These are phyloP conservation scores for Branchipolynoe longqiensis DNA, from an alignment of 2,888 invertebrate genomes.

Conservation along the genomic window DNA sequence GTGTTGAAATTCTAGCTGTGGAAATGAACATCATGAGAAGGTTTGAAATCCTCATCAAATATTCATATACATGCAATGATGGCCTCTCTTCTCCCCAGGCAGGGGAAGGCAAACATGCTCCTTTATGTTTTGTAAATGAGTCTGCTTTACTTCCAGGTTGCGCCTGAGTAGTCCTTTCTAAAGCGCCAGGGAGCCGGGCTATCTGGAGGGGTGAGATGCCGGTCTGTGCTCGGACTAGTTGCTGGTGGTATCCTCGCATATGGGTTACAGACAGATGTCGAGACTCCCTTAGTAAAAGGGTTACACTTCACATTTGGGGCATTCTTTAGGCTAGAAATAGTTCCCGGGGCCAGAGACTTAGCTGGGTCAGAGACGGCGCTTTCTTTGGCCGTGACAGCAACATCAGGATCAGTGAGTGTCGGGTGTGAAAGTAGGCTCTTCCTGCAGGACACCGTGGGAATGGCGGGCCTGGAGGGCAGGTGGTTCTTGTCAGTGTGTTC, in stretches of 20 bases:
- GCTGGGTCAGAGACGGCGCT: conserved; percentile 5
- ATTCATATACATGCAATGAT: too few relatives aligned
- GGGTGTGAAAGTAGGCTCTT: too few relatives aligned
- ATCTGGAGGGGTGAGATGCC: neutral
- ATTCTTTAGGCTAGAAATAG: conserved; percentile 8
- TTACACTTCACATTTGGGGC: conserved; percentile 24
- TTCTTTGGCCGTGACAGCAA: neutral
- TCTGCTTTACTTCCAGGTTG: conserved; percentile 1
- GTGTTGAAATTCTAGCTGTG: too few relatives aligned
- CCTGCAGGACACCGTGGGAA: too few relatives aligned
- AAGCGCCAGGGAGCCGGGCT: neutral
- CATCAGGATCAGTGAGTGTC: too few relatives aligned
- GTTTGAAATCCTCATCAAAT: too few relatives aligned
- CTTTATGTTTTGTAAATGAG: too few relatives aligned
- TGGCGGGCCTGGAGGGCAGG: too few relatives aligned
- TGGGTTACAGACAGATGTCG: conserved; percentile 35
- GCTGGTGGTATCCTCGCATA: neutral
- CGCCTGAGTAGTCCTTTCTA: neutral
- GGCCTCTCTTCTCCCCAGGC: too few relatives aligned
- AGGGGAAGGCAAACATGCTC: too few relatives aligned
- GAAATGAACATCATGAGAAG: too few relatives aligned
- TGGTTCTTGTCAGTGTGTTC: too few relatives aligned
- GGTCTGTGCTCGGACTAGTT: conserved; percentile 6
- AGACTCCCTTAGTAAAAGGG: neutral
- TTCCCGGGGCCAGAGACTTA: neutral